A percentile compares a stretch with the other conserved stretches of the same genome.
These are phyloP conservation scores for Trissonchulus sp. DNA, from an alignment of 2,888 invertebrate species.

Conservation along the genomic window DNA sequence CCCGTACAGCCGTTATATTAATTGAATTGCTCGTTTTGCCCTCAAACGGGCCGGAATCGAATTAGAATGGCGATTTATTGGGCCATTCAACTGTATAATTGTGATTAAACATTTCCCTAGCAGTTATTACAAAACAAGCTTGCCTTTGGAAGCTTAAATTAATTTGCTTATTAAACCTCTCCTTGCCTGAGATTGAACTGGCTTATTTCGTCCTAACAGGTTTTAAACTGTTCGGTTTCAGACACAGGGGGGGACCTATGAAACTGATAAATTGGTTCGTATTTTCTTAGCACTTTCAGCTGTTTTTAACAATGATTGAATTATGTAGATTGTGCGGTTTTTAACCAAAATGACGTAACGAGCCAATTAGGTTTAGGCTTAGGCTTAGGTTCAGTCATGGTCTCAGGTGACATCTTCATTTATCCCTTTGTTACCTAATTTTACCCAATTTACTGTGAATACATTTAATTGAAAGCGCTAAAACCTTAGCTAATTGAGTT, in stretches of 20 bases:
- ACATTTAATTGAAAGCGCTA: not conserved
- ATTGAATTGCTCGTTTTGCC: not conserved
- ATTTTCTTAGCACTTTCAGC: too few species aligned
- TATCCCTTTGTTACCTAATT: constrained; percentile 22
- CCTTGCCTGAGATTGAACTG: not conserved
- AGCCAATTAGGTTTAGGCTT: too few species aligned
- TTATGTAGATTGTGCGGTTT: too few species aligned
- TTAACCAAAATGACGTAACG: too few species aligned
- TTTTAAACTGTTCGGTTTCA: too few species aligned
- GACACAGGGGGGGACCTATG: too few species aligned
- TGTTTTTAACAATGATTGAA: too few species aligned
- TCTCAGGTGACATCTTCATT: constrained; percentile 22
- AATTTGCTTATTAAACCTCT: not conserved
- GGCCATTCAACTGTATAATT: not conserved
- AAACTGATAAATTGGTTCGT: too few species aligned
- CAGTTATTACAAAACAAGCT: not conserved
- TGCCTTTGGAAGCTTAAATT: not conserved
- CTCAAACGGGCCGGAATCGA: not conserved
- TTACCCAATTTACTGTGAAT: constrained; percentile 3
- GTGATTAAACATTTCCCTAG: not conserved
- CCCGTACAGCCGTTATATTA: not conserved
- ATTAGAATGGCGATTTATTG: not conserved
- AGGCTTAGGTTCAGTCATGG: too few species aligned
- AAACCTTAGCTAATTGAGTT: too few species aligned
- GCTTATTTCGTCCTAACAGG: too few species aligned